A percentile compares a stretch with the other conserved stretches of the same genome.
Evolutionary conservation across 2,797 vertebrate species (phyloP).

Genomic region (Molossus alvarezi): DNA sequence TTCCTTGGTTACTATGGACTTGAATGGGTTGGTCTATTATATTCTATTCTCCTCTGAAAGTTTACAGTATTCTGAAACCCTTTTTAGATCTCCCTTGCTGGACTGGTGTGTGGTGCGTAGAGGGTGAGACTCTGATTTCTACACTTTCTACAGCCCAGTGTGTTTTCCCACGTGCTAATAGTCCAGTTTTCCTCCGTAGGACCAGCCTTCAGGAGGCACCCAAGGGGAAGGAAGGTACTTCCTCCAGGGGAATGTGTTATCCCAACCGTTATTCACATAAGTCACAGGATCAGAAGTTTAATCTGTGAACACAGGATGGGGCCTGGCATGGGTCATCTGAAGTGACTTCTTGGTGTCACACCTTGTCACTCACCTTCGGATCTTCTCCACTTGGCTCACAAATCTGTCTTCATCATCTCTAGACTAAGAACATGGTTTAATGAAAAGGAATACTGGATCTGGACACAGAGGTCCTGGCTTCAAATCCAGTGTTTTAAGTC

Average conservation of each 20-base stretch:
- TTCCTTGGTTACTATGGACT: neutral
- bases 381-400: neutral
- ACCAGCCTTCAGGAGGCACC: neutral
- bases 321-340: neutral
- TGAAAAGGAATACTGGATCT: neutral
- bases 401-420: neutral
- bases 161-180: neutral
- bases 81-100: neutral
- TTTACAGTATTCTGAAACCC: neutral
- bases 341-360: neutral
- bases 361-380: neutral
- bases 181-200: too few relatives aligned
- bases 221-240: fast-evolving
- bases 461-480: neutral
- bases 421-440: neutral
- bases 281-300: neutral
- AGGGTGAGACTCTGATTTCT: neutral
- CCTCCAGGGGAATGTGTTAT: neutral
- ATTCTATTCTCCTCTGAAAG: neutral
- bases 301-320: too few relatives aligned
- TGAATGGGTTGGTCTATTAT: neutral
- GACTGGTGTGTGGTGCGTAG: neutral
- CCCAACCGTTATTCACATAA: fast-evolving
- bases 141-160: neutral
- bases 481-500: neutral